phyloP scores from a whole-genome alignment of 1,140 invertebrate genomes.

The Drosophila repletoides region DNA sequence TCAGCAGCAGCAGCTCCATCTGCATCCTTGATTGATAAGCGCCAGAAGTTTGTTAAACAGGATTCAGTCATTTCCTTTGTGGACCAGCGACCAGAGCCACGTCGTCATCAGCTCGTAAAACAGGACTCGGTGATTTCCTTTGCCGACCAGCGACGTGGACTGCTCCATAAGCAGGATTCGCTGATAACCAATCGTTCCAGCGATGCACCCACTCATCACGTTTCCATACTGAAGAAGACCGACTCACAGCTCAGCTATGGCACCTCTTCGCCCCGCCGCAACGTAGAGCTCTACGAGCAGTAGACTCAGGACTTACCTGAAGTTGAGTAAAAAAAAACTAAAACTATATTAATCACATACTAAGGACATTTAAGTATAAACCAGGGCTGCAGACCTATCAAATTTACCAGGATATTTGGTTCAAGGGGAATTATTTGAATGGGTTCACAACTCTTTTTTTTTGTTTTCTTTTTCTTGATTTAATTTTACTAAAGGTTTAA shows the following conservation, averaged over 20 bases:
- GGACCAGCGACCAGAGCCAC: conserved; percentile 75
- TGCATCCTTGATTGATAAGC: conserved; percentile 59
- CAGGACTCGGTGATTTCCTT: conserved; percentile 82
- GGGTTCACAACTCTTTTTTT: too few species aligned
- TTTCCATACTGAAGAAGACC: conserved; percentile 81
- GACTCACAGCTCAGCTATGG: conserved; percentile 74
- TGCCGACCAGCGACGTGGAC: conserved; percentile 74
- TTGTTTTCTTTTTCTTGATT: too few species aligned
- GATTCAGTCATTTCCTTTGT: conserved; percentile 82
- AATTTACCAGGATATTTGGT: too few species aligned
- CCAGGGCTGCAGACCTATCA: too few species aligned
- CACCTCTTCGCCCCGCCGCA: conserved; percentile 65
- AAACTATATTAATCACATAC: not conserved
- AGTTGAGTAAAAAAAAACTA: conserved; percentile 11
- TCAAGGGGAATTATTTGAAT: too few species aligned
- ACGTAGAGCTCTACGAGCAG: conserved; percentile 75
- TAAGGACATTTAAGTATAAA: too few species aligned
- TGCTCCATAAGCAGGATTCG: conserved; percentile 79
- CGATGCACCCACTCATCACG: conserved; percentile 76
- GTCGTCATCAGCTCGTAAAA: conserved; percentile 78
- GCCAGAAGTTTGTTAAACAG: conserved; percentile 81
- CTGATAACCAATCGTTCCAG: conserved; percentile 69
- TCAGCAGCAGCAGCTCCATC: conserved; percentile 19
- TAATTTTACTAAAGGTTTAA: too few species aligned
- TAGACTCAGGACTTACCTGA: not conserved